Conservation (phyloP, 1,140 invertebrate genomes). For the Brevipalpus yothersi region DNA sequence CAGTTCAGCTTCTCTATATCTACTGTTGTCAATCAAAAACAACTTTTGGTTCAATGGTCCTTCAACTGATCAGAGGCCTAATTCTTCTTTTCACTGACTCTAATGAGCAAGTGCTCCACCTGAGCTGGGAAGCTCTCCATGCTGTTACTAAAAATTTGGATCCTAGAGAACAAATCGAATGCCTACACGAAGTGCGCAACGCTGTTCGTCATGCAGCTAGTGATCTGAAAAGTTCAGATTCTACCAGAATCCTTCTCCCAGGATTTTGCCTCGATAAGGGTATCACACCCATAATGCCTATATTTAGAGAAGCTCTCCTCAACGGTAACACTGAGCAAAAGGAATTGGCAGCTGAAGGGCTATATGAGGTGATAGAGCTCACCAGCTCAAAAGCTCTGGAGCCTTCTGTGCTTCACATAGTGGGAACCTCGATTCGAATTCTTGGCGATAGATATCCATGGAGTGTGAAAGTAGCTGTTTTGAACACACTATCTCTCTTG, state of each 20-base stretch:
- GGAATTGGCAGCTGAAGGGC: constrained; percentile 73
- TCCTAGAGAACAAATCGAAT: constrained; percentile 47
- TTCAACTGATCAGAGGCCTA: constrained; percentile 60
- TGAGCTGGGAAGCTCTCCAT: constrained; percentile 66
- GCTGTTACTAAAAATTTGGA: constrained; percentile 69
- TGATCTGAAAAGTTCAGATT: constrained; percentile 40
- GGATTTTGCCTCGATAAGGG: constrained; percentile 91
- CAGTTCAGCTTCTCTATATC: constrained; percentile 57
- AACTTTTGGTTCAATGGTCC: constrained; percentile 52
- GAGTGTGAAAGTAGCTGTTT: constrained; percentile 78
- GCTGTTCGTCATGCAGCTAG: constrained; percentile 66
- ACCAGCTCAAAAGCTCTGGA: constrained; percentile 63
- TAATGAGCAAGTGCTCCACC: constrained; percentile 52
- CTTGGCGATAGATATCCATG: constrained; percentile 80
- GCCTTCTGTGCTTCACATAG: constrained; percentile 84
- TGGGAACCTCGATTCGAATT: constrained; percentile 87
- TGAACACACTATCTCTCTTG: constrained; percentile 73
- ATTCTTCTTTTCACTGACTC: constrained; percentile 56
- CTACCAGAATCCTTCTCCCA: constrained; percentile 35
- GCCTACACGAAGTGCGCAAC: constrained; percentile 66
- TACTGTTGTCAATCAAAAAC: constrained; percentile 68
- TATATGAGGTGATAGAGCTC: constrained; percentile 70
- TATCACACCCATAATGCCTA: constrained; percentile 69
- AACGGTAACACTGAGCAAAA: constrained; percentile 83
- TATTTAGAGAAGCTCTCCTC: constrained; percentile 84